These are phyloP conservation scores for Megaleporinus macrocephalus DNA, from an alignment of 2,113 vertebrate species.

Conservation along the genomic window DNA sequence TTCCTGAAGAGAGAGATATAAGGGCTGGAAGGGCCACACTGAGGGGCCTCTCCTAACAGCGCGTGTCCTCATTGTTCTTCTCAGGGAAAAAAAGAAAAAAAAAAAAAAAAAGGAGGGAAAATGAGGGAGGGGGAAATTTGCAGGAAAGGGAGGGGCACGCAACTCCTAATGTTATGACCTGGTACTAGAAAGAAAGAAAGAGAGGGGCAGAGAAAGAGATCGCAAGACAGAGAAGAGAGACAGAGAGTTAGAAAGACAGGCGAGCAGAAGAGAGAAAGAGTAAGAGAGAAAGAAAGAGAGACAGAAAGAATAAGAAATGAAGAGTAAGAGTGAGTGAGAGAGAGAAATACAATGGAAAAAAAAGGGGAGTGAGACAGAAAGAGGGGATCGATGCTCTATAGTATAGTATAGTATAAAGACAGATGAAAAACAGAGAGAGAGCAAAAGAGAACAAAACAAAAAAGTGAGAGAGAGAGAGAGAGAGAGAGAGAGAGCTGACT, in stretches of 20 bases:
- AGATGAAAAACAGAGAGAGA: too few relatives aligned
- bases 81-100: constrained; percentile 23
- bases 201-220: constrained; percentile 12
- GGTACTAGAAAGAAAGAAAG: constrained; percentile 38
- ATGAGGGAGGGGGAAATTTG: constrained; percentile 5
- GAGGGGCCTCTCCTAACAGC: constrained; percentile 25
- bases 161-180: constrained; percentile 31
- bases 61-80: constrained; percentile 48
- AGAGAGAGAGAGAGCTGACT: constrained; percentile 46
- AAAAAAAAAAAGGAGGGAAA: constrained; percentile 35
- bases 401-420: too few relatives aligned
- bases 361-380: too few relatives aligned
- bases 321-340: constrained; percentile 12
- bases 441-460: neutral
- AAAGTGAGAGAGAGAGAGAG: constrained; percentile 32
- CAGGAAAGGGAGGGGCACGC: constrained; percentile 43
- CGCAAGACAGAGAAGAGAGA: constrained; percentile 13
- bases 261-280: neutral
- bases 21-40: constrained; percentile 30
- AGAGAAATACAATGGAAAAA: constrained; percentile 21
- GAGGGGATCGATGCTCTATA: too few relatives aligned
- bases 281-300: neutral
- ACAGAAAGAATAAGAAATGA: too few relatives aligned
- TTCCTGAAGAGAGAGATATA: constrained; percentile 44
- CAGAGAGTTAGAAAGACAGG: constrained; percentile 37